These are phyloP conservation scores for Erpetoichthys calabaricus DNA, from an alignment of 2,797 vertebrate genomes.

Conservation along the genomic window DNA sequence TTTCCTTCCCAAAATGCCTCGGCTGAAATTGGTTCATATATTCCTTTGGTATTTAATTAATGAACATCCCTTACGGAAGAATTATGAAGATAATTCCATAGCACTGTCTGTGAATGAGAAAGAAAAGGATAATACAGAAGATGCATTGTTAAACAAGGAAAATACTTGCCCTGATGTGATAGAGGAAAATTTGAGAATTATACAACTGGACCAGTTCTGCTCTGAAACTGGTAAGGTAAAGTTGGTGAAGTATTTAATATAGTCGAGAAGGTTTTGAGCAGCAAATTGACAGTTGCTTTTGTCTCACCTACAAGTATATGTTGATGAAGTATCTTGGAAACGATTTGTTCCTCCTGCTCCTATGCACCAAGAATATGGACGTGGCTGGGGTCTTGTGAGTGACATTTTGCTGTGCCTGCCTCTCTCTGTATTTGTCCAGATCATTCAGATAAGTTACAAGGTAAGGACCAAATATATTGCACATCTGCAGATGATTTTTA, in stretches of 20 bases:
- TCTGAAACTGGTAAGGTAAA: too few species aligned
- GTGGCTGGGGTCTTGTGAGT: constrained; percentile 75
- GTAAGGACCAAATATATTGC: constrained; percentile 32
- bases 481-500: neutral
- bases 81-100: neutral
- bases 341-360: constrained; percentile 67
- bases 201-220: too few species aligned
- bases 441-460: constrained; percentile 83
- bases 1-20: constrained; percentile 91
- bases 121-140: neutral
- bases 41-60: constrained; percentile 88
- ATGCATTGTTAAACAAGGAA: too few species aligned
- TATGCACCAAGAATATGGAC: constrained; percentile 55
- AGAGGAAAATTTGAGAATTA: too few species aligned
- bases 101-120: constrained; percentile 3
- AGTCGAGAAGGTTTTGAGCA: too few species aligned
- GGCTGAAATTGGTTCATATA: constrained; percentile 62
- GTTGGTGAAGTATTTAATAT: too few species aligned
- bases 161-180: too few species aligned
- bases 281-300: too few species aligned
- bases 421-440: constrained; percentile 77
- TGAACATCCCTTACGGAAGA: constrained; percentile 49
- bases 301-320: constrained; percentile 46
- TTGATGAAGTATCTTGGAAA: constrained; percentile 67
- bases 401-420: constrained; percentile 80